These are phyloP conservation scores for Peromyscus eremicus DNA, from an alignment of 2,797 vertebrate genomes.

Conservation along the genomic window DNA sequence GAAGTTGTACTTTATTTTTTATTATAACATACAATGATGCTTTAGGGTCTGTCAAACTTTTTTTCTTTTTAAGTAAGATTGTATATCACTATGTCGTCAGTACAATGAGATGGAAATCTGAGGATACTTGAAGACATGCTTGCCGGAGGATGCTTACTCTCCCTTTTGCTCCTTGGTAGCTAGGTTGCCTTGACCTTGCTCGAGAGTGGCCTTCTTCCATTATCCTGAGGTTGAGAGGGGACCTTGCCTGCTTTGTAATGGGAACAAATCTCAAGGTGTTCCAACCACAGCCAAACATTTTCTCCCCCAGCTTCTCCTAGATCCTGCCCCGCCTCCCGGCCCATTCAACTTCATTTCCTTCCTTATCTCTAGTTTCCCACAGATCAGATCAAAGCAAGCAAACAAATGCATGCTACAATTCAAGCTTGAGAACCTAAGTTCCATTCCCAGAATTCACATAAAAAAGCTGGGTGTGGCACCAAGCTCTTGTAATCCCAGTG, in stretches of 20 bases:
- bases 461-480: neutral
- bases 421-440: too few relatives aligned
- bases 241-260: neutral
- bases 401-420: neutral
- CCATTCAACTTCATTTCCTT: neutral
- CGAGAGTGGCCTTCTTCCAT: neutral
- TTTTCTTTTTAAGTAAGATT: neutral
- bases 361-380: neutral
- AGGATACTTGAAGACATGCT: neutral
- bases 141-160: neutral
- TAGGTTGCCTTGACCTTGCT: neutral
- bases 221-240: neutral
- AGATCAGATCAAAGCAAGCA: neutral
- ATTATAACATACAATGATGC: neutral
- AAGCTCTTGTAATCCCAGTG: neutral
- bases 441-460: neutral
- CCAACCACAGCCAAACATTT: neutral
- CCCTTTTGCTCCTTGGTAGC: conserved; percentile 40
- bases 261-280: neutral
- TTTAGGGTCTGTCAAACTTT: neutral
- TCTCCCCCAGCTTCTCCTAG: neutral
- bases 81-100: conserved; percentile 3
- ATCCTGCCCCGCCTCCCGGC: too few relatives aligned
- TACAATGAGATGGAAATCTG: conserved; percentile 29
- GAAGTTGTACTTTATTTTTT: conserved; percentile 55